A percentile compares a stretch with the other conserved stretches of the same genome.
Evolutionary conservation across 2,797 vertebrate genomes (phyloP).

Genomic region (Pseudocheirus occidentalis): DNA sequence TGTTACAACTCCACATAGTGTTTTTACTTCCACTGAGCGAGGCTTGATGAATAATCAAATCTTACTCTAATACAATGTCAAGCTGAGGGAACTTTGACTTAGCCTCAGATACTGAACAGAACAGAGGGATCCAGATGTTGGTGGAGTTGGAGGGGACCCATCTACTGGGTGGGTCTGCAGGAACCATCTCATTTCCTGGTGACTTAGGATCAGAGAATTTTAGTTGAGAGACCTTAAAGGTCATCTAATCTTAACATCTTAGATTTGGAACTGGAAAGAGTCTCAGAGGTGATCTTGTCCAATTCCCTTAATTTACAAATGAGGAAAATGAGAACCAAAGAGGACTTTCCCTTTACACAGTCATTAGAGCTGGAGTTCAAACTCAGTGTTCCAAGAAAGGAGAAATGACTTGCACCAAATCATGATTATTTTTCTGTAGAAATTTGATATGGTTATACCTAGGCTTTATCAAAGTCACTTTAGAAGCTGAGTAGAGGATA

Average conservation of each 20-base stretch:
- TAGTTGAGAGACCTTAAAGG: background rate
- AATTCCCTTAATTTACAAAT: background rate
- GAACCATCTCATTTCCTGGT: background rate
- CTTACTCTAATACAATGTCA: constrained; percentile 15
- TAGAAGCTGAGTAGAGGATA: too few relatives aligned
- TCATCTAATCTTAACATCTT: background rate
- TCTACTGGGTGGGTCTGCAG: constrained; percentile 18
- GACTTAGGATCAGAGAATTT: background rate
- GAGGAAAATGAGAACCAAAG: background rate
- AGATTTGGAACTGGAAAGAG: background rate
- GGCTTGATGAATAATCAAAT: constrained; percentile 31
- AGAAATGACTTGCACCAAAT: too few relatives aligned
- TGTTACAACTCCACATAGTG: background rate
- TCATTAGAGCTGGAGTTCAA: background rate
- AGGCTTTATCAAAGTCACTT: too few relatives aligned
- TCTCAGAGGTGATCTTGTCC: background rate
- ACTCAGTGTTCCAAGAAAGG: too few relatives aligned
- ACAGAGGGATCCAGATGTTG: constrained; percentile 27
- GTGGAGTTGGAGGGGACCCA: constrained; percentile 7
- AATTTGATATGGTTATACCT: too few relatives aligned
- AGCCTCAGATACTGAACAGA: constrained; percentile 47
- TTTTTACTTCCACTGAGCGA: constrained; percentile 50
- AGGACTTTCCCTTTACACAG: background rate
- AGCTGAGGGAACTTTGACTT: constrained; percentile 36
- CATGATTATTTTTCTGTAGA: too few relatives aligned